These are phyloP conservation scores for Aurelia coerulea DNA, from an alignment of 30 jellyfish, hydroid and myxozoan species.

Conservation along the genomic window DNA sequence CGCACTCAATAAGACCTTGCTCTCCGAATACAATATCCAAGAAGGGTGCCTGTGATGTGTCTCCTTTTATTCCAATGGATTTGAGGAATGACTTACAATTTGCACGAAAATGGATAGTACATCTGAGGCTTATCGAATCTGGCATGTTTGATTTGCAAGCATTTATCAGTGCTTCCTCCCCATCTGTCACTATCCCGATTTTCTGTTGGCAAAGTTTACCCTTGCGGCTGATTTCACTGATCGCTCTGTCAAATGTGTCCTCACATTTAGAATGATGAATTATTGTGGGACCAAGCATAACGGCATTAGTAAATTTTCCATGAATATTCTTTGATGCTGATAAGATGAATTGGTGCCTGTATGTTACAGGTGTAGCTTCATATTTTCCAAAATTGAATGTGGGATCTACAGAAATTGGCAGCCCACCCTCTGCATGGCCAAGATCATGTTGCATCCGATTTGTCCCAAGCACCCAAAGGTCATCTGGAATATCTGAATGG, in stretches of 20 bases:
- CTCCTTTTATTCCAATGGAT: not conserved
- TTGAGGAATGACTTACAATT: not conserved
- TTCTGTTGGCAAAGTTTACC: not conserved
- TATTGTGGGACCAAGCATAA: not conserved
- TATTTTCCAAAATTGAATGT: not conserved
- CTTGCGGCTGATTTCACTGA: not conserved
- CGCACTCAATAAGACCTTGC: not conserved
- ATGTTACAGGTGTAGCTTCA: not conserved
- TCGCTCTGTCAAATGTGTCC: not conserved
- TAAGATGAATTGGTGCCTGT: not conserved
- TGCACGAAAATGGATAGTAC: not conserved
- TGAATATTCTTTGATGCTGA: not conserved
- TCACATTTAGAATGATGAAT: not conserved
- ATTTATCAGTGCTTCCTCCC: not conserved
- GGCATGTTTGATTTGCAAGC: not conserved
- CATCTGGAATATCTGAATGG: not conserved
- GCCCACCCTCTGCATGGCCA: not conserved
- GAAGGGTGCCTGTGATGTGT: not conserved
- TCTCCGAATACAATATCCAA: not conserved
- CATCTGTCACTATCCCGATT: conserved; percentile 4
- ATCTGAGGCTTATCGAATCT: not conserved
- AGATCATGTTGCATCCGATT: conserved; percentile 6
- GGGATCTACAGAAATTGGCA: not conserved
- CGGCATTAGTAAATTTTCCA: not conserved
- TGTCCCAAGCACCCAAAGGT: not conserved